A percentile compares a stretch with the other conserved stretches of the same genome.
Conservation (phyloP, 2,888 invertebrate species). For the Rhagophthalmus giganteus region DNA sequence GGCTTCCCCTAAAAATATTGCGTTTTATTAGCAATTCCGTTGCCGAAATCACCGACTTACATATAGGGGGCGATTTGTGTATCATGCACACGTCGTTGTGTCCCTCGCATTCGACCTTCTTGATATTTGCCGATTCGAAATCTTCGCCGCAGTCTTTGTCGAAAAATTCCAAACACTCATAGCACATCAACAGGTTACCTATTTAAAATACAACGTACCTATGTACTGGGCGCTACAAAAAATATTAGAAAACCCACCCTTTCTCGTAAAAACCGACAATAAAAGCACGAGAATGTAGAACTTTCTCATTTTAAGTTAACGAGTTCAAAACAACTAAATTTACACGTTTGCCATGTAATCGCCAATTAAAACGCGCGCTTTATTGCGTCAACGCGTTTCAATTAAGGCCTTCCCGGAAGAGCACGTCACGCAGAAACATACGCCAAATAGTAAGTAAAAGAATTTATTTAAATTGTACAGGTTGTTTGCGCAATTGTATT, state of each 20-base stretch:
- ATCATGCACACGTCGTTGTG: slow-evolving; percentile 16
- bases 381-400: not conserved
- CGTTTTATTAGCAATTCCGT: not conserved
- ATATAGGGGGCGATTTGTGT: slow-evolving; percentile 12
- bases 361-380: no score
- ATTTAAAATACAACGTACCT: not conserved
- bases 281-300: not conserved
- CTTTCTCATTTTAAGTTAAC: not conserved
- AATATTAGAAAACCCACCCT: not conserved
- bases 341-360: no score
- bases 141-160: slow-evolving; percentile 24
- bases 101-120: slow-evolving; percentile 15
- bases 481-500: not conserved
- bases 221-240: no score
- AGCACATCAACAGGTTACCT: slow-evolving; percentile 13
- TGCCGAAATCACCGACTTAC: slow-evolving; percentile 11
- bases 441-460: no score
- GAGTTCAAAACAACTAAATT: not conserved
- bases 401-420: no score
- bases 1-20: slow-evolving; percentile 1
- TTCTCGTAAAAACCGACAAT: not conserved
- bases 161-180: slow-evolving; percentile 12
- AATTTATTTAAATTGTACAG: no score
- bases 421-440: no score
- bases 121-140: slow-evolving; percentile 14